Base-by-base conservation (phyloP, 2,113 vertebrate genomes). In the Melanotaenia duboulayi region DNA sequence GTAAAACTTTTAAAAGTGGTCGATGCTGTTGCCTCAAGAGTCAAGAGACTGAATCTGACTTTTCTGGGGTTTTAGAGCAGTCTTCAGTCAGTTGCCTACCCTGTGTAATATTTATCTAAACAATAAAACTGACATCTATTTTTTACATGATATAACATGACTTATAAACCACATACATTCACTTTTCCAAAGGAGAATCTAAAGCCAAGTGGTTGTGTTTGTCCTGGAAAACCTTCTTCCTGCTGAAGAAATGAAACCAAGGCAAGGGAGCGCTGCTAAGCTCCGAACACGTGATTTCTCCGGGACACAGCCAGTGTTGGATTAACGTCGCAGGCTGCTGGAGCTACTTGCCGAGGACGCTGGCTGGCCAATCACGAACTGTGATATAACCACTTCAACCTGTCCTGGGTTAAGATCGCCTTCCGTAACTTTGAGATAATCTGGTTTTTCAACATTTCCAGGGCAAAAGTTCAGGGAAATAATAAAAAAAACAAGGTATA, bases 251-350 rank as follows among this genome's bases (percentile, higher is more conserved):
- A 71, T 56, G 39, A 73, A 68, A 39, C 59, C 60, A 7, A 55
- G 62, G 32, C 32, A 55, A 74, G 22, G 3, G 14, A 72, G 71
- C 56, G 25, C 49, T 14, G 42, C n/a, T 85, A 71, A 89, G 49
- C 78, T 77, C 56, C 39, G 42, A 66, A 74, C 85, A 87, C 14
- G 65, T 90, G 85, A 77, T 65, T 44, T 52, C 59, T 62, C 54
- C 73, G 42, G 48, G 58, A 65, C 7, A 9, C 20, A 25, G 52
- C 37, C 62, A 57, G 62, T 8, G 11, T 12, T 64, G 83, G 90
- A 93, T 92, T 92, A 89, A 60, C 76, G 20, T 78, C 76, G 16
- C 74, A 57, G 78, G 57, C 56, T 66, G 51, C 23, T 28, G 59
- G 68, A 74, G 72, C 58, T 66, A 23, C 50, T 20, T 19, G 0